Evolutionary conservation across 2,888 invertebrate species (phyloP).

Genomic region (Gastrophysa polygoni): DNA sequence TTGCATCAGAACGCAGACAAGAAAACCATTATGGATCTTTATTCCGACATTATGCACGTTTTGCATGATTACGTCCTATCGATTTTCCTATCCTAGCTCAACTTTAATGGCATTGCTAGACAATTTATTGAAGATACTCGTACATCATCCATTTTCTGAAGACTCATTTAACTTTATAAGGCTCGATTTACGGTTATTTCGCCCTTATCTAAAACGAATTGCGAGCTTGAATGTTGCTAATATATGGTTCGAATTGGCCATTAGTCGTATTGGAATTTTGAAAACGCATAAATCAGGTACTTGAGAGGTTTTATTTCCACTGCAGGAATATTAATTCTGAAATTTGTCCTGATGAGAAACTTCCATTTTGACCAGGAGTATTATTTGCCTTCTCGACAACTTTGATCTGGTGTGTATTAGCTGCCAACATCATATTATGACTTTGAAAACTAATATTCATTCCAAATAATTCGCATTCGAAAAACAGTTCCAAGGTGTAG

Average conservation of each 20-base stretch:
- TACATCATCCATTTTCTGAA: constrained; percentile 1
- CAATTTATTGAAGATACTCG: constrained; percentile 6
- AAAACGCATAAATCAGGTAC: too few species aligned
- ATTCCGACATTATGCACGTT: neutral
- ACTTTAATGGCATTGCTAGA: neutral
- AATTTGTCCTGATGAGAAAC: too few species aligned
- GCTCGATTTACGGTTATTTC: constrained; percentile 1
- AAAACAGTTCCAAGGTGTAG: too few species aligned
- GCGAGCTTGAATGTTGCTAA: neutral
- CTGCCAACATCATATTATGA: too few species aligned
- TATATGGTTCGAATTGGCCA: neutral
- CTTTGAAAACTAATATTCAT: too few species aligned
- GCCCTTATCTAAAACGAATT: neutral
- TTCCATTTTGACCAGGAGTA: too few species aligned
- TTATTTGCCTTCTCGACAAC: too few species aligned
- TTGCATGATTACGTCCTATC: neutral
- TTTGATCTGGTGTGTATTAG: too few species aligned
- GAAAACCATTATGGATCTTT: neutral
- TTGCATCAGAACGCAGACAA: neutral
- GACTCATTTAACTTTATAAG: constrained; percentile 6
- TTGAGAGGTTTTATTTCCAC: too few species aligned
- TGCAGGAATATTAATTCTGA: too few species aligned
- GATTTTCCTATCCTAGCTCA: neutral
- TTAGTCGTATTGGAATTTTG: neutral
- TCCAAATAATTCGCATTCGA: too few species aligned